Percentiles rank a stretch among this genome's conserved stretches.
phyloP scores from a whole-genome alignment of 2,797 vertebrate genomes.

The Gouania willdenowi region DNA sequence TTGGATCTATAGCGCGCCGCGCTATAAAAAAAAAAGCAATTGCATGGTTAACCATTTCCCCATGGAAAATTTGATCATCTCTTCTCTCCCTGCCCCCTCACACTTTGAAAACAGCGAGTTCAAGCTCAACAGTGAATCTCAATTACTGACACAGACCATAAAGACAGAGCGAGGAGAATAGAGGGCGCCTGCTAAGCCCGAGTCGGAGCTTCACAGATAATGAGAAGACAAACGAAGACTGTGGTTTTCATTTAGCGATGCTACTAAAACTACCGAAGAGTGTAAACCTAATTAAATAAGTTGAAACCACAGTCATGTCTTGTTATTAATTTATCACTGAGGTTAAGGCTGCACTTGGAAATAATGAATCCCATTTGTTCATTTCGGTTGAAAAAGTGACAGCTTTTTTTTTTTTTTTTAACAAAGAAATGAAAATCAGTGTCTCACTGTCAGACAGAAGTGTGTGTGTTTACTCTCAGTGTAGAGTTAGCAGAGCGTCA shows the following conservation, averaged over 20 bases:
- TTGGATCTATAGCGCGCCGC: constrained; percentile 30
- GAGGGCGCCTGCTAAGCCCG: neutral
- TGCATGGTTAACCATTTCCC: constrained; percentile 19
- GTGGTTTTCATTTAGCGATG: constrained; percentile 1
- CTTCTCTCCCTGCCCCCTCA: constrained; percentile 7
- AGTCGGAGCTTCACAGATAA: constrained; percentile 1
- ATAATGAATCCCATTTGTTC: neutral
- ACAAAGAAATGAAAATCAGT: neutral
- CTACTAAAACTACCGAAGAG: neutral
- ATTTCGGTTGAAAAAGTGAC: neutral
- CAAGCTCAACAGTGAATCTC: constrained; percentile 17
- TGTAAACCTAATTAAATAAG: neutral
- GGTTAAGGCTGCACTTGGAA: neutral
- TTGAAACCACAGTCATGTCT: neutral
- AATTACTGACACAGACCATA: constrained; percentile 31
- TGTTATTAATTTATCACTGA: constrained; percentile 1
- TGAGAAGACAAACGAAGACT: neutral
- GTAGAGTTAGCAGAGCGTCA: too few relatives aligned
- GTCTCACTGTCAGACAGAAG: too few relatives aligned
- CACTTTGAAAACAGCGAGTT: constrained; percentile 36
- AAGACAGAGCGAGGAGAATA: neutral
- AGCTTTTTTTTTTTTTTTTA: neutral
- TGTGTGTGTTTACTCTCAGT: too few relatives aligned
- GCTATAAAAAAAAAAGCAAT: constrained; percentile 25
- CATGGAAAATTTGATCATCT: constrained; percentile 27